phyloP scores from a whole-genome alignment of 2,888 invertebrate species.

The Agriotes lineatus region DNA sequence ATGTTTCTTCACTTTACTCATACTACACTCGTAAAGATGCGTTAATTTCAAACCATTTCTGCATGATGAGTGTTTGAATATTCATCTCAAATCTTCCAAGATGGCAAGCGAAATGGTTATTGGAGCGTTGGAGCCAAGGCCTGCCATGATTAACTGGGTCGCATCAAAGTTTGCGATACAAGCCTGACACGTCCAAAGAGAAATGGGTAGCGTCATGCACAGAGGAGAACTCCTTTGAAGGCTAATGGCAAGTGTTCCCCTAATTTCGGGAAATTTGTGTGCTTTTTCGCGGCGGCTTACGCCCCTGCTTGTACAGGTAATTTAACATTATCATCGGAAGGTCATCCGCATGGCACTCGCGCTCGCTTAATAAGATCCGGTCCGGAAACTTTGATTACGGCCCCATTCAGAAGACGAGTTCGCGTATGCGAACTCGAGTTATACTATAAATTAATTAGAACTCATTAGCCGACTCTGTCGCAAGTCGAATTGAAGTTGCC shows the following conservation, averaged over 20 bases:
- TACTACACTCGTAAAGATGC: too few relatives aligned
- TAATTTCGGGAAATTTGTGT: constrained; percentile 33
- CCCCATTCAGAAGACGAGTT: constrained; percentile 19
- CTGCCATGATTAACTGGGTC: constrained; percentile 26
- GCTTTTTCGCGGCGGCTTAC: constrained; percentile 23
- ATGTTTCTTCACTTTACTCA: too few relatives aligned
- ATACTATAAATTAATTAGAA: constrained; percentile 30
- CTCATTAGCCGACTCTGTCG: constrained; percentile 27
- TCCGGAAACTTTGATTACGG: constrained; percentile 23
- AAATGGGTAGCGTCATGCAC: constrained; percentile 18
- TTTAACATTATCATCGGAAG: constrained; percentile 14
- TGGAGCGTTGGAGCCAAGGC: too few relatives aligned
- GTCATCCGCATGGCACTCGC: constrained; percentile 25
- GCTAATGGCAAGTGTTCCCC: constrained; percentile 26
- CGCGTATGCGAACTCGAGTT: constrained; percentile 28
- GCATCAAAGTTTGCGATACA: constrained; percentile 31
- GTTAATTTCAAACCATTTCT: too few relatives aligned
- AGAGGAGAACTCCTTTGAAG: constrained; percentile 30
- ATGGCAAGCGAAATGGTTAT: too few relatives aligned
- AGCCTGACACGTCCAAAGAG: constrained; percentile 25
- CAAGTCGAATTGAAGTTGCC: constrained; percentile 21
- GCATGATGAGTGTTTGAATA: too few relatives aligned
- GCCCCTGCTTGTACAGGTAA: constrained; percentile 17
- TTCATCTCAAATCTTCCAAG: too few relatives aligned
- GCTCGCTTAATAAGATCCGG: constrained; percentile 28